Evolutionary conservation across 1,140 invertebrate genomes (phyloP).

Genomic region (Seison nebaliae): DNA sequence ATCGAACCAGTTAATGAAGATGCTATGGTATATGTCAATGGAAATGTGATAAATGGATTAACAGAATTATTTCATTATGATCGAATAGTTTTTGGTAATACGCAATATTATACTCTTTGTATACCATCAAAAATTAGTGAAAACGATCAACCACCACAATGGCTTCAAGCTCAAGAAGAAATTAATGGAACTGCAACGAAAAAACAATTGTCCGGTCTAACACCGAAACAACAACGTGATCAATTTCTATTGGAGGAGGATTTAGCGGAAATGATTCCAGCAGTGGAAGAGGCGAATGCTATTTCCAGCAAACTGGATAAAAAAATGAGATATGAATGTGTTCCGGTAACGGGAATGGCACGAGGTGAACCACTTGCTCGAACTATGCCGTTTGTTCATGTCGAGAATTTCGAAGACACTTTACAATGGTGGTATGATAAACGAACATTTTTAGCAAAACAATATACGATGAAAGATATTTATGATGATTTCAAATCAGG

Average conservation of each 20-base stretch:
- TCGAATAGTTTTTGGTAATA: constrained; percentile 22
- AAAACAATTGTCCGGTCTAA: constrained; percentile 16
- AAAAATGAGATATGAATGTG: constrained; percentile 35
- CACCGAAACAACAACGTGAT: constrained; percentile 20
- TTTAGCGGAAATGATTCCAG: constrained; percentile 34
- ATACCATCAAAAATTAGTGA: constrained; percentile 2
- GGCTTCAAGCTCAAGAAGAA: constrained; percentile 32
- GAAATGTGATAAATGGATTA: constrained; percentile 26
- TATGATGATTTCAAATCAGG: constrained; percentile 35
- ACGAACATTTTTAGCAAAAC: constrained; percentile 34
- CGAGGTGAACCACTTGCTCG: constrained; percentile 17
- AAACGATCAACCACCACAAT: constrained; percentile 18
- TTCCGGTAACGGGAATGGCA: constrained; percentile 35
- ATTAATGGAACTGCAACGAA: constrained; percentile 30
- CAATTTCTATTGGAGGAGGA: constrained; percentile 34
- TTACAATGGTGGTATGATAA: constrained; percentile 36
- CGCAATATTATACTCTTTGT: constrained; percentile 7
- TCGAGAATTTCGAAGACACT: constrained; percentile 33
- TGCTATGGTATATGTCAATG: constrained; percentile 34
- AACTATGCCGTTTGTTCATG: constrained; percentile 30
- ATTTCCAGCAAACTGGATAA: constrained; percentile 37
- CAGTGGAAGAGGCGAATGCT: constrained; percentile 35
- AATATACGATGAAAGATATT: constrained; percentile 39
- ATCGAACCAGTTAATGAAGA: constrained; percentile 29
- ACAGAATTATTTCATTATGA: constrained; percentile 34